A percentile compares a stretch with the other conserved stretches of the same genome.
Conservation (phyloP, 1,140 invertebrate genomes). For the Atta colombica region DNA sequence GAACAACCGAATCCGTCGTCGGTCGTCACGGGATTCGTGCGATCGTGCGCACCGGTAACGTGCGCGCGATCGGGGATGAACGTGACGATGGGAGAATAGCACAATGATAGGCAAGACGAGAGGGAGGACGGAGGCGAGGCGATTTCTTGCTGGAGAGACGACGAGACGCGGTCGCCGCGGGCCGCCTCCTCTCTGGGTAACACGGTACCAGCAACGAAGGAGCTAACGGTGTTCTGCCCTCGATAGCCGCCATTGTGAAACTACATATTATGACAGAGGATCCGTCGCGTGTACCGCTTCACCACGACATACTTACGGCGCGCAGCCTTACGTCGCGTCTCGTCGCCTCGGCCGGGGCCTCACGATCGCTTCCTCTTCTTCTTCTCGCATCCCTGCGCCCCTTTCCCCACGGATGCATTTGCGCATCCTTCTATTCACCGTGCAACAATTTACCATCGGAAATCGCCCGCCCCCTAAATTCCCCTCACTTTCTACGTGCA, state of each 20-base stretch:
- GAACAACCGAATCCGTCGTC: constrained; percentile 1
- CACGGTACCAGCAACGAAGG: constrained; percentile 81
- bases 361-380: constrained; percentile 6
- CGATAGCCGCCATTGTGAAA: constrained; percentile 85
- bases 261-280: constrained; percentile 84
- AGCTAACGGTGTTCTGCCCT: constrained; percentile 86
- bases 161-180: constrained; percentile 35
- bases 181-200: constrained; percentile 74
- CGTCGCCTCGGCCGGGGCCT: constrained; percentile 22
- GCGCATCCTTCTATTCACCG: constrained; percentile 35
- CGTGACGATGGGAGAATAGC: constrained; percentile 9
- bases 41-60: constrained; percentile 47
- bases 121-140: constrained; percentile 20
- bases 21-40: neutral
- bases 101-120: too few species aligned
- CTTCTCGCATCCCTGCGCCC: neutral
- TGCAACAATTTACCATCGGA: constrained; percentile 43
- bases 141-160: constrained; percentile 61
- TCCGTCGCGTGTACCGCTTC: constrained; percentile 84
- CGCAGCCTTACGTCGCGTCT: constrained; percentile 66
- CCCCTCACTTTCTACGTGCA: constrained; percentile 8
- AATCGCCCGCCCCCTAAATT: neutral
- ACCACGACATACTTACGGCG: constrained; percentile 80
- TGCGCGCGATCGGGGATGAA: constrained; percentile 7
- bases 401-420: neutral